Conservation (phyloP, 1,140 invertebrate genomes). For the Chionoecetes opilio region DNA sequence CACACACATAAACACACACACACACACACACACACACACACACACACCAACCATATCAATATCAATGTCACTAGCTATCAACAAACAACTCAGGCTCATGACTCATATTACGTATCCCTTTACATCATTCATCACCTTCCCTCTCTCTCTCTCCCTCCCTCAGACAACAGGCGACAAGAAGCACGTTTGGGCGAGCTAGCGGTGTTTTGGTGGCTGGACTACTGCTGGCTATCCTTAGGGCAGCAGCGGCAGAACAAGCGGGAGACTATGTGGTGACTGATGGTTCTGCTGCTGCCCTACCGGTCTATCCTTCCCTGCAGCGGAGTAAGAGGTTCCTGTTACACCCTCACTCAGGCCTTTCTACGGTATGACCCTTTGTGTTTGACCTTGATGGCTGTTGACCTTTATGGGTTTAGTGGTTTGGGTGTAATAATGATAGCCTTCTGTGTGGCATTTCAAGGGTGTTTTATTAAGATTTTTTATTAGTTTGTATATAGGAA, state of each 20-base stretch:
- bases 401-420: no score
- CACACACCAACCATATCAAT: neutral
- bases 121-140: neutral
- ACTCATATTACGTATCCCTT: neutral
- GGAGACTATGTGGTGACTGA: neutral
- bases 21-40: no score
- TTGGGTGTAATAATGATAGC: no score
- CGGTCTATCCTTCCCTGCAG: neutral
- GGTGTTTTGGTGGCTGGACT: neutral
- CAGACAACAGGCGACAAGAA: neutral
- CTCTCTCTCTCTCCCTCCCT: neutral
- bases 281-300: neutral
- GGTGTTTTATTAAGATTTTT: no score
- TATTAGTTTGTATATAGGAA: no score
- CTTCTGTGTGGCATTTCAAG: no score
- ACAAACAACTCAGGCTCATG: no score
- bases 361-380: neutral
- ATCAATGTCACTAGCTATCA: neutral
- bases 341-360: neutral
- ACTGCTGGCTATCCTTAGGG: neutral
- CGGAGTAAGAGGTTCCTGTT: neutral
- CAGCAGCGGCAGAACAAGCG: neutral
- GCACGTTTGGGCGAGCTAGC: neutral
- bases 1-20: no score
- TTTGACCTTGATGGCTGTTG: no score